Conservation (phyloP, 1,140 invertebrate species). For the Octopus bimaculoides region DNA sequence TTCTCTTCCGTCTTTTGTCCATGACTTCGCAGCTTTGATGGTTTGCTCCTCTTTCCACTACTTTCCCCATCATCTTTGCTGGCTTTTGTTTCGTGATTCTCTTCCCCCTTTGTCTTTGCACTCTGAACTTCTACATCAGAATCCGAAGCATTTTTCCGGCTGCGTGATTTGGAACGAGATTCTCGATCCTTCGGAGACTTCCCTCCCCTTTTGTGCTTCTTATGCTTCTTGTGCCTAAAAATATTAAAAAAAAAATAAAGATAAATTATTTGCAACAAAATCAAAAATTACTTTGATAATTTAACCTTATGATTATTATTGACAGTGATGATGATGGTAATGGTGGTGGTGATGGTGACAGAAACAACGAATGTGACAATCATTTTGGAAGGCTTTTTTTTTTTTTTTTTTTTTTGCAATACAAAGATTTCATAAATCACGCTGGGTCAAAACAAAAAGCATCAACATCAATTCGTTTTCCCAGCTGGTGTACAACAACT, state of each 20-base stretch:
- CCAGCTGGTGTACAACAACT: too few relatives aligned
- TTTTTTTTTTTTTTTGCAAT: too few relatives aligned
- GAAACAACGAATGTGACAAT: too few relatives aligned
- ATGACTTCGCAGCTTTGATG: background rate
- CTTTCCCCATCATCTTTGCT: background rate
- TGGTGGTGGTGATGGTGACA: too few relatives aligned
- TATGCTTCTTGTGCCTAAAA: slow-evolving; percentile 29
- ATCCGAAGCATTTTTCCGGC: slow-evolving; percentile 8
- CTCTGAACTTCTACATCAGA: background rate
- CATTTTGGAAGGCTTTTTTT: too few relatives aligned
- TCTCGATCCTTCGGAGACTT: slow-evolving; percentile 23
- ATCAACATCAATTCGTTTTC: too few relatives aligned
- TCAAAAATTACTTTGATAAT: too few relatives aligned
- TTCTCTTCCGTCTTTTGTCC: background rate
- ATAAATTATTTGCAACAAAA: background rate
- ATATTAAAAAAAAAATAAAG: slow-evolving; percentile 12
- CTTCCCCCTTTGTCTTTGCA: slow-evolving; percentile 7
- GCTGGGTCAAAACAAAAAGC: too few relatives aligned
- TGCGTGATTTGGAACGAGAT: slow-evolving; percentile 13
- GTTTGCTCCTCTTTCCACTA: background rate
- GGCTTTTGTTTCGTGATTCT: background rate
- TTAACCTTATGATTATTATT: too few relatives aligned
- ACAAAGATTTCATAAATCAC: too few relatives aligned
- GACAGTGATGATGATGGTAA: too few relatives aligned
- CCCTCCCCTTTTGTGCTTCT: slow-evolving; percentile 24